phyloP scores from a whole-genome alignment of 1,140 invertebrate genomes.

The Brachionus plicatilis region DNA sequence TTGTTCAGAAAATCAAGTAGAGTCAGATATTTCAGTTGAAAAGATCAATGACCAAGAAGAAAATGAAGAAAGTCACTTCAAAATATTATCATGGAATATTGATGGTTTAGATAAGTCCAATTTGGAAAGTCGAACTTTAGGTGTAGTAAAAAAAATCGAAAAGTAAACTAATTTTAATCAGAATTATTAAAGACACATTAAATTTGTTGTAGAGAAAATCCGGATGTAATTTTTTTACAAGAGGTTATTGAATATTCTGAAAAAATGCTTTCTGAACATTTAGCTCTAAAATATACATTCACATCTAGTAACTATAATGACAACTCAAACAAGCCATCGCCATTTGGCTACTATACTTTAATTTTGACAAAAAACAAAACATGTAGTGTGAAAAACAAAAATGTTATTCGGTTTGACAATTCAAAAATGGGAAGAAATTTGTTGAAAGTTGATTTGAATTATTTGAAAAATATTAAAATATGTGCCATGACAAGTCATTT shows the following conservation, averaged over 20 bases:
- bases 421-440: conserved; percentile 61
- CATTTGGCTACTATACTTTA: background rate
- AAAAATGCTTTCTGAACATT: conserved; percentile 44
- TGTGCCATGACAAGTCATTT: conserved; percentile 61
- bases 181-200: too few species aligned
- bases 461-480: conserved; percentile 56
- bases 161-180: conserved; percentile 50
- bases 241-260: conserved; percentile 60
- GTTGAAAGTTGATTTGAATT: conserved; percentile 54
- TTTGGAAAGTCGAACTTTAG: conserved; percentile 58
- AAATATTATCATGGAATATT: conserved; percentile 61
- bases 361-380: conserved; percentile 57
- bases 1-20: background rate
- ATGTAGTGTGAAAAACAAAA: conserved; percentile 53
- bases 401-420: conserved; percentile 55
- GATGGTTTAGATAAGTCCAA: conserved; percentile 63
- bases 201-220: conserved; percentile 55
- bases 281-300: conserved; percentile 42
- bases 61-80: background rate
- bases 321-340: background rate
- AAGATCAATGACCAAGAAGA: background rate
- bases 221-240: conserved; percentile 64
- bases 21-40: background rate
- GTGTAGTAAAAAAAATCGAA: conserved; percentile 58
- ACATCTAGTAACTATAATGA: conserved; percentile 48